These are phyloP conservation scores for Danio kyathit DNA, from an alignment of 2,797 vertebrate genomes.

Conservation along the genomic window DNA sequence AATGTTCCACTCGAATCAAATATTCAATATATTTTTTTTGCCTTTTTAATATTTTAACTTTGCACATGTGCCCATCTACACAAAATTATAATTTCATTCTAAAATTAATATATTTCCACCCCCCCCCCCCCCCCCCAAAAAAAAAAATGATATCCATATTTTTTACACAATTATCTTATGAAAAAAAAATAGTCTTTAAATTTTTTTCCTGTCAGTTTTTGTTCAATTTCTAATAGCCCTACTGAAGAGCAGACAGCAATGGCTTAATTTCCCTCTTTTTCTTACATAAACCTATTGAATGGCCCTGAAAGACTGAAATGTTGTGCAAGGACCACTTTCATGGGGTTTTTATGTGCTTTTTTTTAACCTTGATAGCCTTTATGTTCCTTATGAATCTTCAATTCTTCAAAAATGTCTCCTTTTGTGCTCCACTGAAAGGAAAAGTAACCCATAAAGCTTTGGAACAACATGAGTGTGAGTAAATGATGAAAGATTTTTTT, in stretches of 20 bases:
- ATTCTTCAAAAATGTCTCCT: neutral
- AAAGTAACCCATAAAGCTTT: too few species aligned
- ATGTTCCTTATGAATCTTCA: neutral
- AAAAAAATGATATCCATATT: too few species aligned
- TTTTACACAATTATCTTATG: too few species aligned
- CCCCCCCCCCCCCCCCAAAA: too few species aligned
- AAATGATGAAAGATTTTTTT: neutral
- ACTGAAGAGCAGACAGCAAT: neutral
- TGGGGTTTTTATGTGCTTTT: neutral
- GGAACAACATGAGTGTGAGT: neutral
- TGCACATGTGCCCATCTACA: too few species aligned
- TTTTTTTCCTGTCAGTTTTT: neutral
- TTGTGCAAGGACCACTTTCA: neutral
- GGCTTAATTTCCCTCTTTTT: neutral
- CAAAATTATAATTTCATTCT: too few species aligned
- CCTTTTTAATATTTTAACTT: too few species aligned
- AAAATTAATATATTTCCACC: too few species aligned
- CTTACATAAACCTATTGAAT: neutral
- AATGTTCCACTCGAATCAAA: too few species aligned
- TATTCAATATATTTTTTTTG: too few species aligned
- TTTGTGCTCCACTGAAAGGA: neutral
- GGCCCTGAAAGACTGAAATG: neutral
- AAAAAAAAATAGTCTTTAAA: too few species aligned
- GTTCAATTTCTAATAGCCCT: neutral
- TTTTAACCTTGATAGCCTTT: neutral